Conservation (phyloP, 2,888 invertebrate genomes). For the Sinelater perroti region DNA sequence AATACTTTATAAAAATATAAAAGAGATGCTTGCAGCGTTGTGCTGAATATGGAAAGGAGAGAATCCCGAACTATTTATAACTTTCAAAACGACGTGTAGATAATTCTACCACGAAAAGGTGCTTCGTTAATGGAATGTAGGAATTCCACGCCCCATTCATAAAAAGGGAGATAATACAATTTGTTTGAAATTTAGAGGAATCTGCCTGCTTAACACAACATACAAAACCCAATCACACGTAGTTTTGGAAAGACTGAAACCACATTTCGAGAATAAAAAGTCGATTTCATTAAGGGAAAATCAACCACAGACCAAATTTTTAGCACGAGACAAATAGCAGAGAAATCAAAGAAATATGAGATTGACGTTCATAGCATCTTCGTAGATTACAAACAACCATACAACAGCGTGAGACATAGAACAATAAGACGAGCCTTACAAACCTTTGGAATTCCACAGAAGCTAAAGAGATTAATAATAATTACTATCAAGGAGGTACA, state of each 20-base stretch:
- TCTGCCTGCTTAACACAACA: too few relatives aligned
- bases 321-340: background rate
- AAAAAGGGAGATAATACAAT: slow-evolving; percentile 4
- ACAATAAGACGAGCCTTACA: background rate
- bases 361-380: background rate
- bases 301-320: slow-evolving; percentile 1
- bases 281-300: background rate
- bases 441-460: background rate
- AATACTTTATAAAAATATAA: too few relatives aligned
- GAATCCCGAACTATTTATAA: too few relatives aligned
- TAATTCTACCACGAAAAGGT: too few relatives aligned
- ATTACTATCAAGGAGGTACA: too few relatives aligned
- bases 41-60: too few relatives aligned
- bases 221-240: too few relatives aligned
- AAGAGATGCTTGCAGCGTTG: too few relatives aligned
- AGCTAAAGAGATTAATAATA: too few relatives aligned
- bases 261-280: background rate
- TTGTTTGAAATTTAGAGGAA: background rate
- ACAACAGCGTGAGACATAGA: background rate
- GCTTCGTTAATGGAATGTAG: background rate
- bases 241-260: background rate
- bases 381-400: background rate
- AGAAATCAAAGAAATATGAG: background rate
- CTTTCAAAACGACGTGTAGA: too few relatives aligned
- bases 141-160: background rate